Evolutionary conservation across 2,888 invertebrate genomes (phyloP), one percentile per base, ranked within the genome.

Genomic region (Dascillus cervinus): DNA sequence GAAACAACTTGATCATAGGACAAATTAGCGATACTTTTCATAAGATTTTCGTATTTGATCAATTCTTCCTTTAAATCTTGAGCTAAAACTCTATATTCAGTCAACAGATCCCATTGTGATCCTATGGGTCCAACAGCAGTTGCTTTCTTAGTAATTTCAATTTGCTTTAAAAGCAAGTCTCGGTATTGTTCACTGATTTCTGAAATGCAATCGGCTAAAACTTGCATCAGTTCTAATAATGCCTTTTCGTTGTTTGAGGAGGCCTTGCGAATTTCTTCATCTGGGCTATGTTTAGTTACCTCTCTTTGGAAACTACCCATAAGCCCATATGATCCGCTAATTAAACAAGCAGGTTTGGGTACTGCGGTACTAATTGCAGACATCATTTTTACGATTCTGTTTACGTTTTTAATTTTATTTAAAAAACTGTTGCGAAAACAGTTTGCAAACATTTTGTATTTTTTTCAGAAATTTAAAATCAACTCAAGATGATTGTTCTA

Each of bases 121-220:
- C 55, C 53, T 2, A 52, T 34, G 2, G 60, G 54, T 1, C 57
- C 58, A 11, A 48, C 26, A 24, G 39, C 31, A 13, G 48, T 47
- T n/a, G 57, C 56, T 22, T 32, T 37, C 27, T 50, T 32, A 3
- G 56, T 56, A 19, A 64, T 46, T 33, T 58, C 56, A 8, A 64
- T 64, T 52, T 64, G 64, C 33, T 54, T 53, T n/a, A 41, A 37
- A 6, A 63, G 37, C 37, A 56, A 59, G 10, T 46, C 41, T 26
- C 59, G 52, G 38, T 64, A 64, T 37, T 60, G 57, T 23, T 52
- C 43, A 31, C 59, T 56, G 3, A 55, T 50, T 26, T 55, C 50
- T 3, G 49, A 36, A 3, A 64, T 50, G 15, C 55, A 47, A 6
- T 53, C 48, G 37, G 52, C 47, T 8, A 64, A 42, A n/a, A 55